phyloP scores from a whole-genome alignment of 2,888 invertebrate genomes.

The Drosophila histrio region DNA sequence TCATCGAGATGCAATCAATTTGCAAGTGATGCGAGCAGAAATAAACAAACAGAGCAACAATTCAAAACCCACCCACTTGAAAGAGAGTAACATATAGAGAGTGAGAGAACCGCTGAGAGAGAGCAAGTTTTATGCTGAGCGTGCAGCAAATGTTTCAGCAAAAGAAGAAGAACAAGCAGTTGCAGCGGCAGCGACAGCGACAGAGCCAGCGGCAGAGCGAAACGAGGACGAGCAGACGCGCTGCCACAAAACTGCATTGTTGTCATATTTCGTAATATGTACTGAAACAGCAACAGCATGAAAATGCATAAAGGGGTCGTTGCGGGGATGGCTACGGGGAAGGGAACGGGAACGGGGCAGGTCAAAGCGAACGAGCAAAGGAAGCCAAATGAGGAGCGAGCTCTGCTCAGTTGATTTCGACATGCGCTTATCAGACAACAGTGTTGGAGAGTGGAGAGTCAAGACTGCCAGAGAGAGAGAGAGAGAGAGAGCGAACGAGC shows the following conservation, averaged over 20 bases:
- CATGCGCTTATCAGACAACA: constrained; percentile 55
- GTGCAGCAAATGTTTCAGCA: constrained; percentile 32
- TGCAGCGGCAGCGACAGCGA: constrained; percentile 34
- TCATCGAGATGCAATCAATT: constrained; percentile 72
- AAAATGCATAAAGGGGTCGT: constrained; percentile 24
- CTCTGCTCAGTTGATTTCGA: constrained; percentile 52
- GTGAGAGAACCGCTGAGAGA: constrained; percentile 14
- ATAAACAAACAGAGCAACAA: constrained; percentile 63
- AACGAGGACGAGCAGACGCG: constrained; percentile 78
- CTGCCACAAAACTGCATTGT: constrained; percentile 78
- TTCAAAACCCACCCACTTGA: constrained; percentile 43
- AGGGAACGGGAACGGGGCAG: constrained; percentile 17
- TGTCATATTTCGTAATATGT: constrained; percentile 82
- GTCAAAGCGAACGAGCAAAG: constrained; percentile 55
- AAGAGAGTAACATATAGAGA: constrained; percentile 9
- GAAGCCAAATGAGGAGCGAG: constrained; percentile 53
- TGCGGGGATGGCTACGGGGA: not conserved
- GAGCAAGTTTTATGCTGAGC: constrained; percentile 57
- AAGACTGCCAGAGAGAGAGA: constrained; percentile 12
- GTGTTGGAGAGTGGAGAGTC: constrained; percentile 34
- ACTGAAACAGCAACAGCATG: constrained; percentile 73
- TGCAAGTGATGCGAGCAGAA: constrained; percentile 68
- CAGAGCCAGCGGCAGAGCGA: constrained; percentile 61
- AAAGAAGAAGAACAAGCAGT: constrained; percentile 30
- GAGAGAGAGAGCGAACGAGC: constrained; percentile 31